Conservation (phyloP, 2,888 invertebrate species). For the Platerodrilus igneus region DNA sequence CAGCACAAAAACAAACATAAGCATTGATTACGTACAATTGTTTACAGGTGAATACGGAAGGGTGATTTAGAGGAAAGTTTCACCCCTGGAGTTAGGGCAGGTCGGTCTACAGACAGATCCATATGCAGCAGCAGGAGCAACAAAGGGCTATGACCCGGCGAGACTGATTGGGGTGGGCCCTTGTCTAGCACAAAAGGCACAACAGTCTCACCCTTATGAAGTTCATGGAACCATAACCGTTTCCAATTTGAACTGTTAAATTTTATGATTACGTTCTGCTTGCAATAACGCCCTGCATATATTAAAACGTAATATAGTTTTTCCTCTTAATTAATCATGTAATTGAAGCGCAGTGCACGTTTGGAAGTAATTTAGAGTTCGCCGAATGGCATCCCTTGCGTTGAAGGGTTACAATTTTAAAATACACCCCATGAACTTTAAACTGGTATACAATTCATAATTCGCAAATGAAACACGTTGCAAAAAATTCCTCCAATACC, state of each 20-base stretch:
- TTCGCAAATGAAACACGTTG: too few relatives aligned
- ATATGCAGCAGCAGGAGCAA: slow-evolving; percentile 28
- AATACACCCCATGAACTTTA: too few relatives aligned
- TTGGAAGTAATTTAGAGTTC: too few relatives aligned
- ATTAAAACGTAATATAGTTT: too few relatives aligned
- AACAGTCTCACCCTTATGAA: slow-evolving; percentile 16
- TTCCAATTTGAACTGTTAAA: slow-evolving; percentile 12
- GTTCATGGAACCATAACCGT: slow-evolving; percentile 13
- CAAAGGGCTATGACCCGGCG: slow-evolving; percentile 33
- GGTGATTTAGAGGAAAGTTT: slow-evolving; percentile 28
- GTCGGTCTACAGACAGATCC: slow-evolving; percentile 35
- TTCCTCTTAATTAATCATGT: too few relatives aligned
- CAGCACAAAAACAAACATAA: too few relatives aligned
- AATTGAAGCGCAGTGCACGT: too few relatives aligned
- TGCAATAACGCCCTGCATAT: too few relatives aligned
- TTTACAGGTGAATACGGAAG: slow-evolving; percentile 30
- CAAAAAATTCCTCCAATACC: too few relatives aligned
- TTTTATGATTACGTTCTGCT: slow-evolving; percentile 7
- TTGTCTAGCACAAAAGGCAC: slow-evolving; percentile 21
- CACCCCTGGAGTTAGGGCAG: slow-evolving; percentile 30
- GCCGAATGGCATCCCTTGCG: too few relatives aligned
- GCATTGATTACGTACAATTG: slow-evolving; percentile 11
- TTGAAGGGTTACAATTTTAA: too few relatives aligned
- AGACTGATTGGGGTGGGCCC: slow-evolving; percentile 26
- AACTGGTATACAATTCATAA: too few relatives aligned